Evolutionary conservation across 2,797 vertebrate species (phyloP), one percentile per base, ranked within the genome.

Genomic region (Melanogrammus aeglefinus): DNA sequence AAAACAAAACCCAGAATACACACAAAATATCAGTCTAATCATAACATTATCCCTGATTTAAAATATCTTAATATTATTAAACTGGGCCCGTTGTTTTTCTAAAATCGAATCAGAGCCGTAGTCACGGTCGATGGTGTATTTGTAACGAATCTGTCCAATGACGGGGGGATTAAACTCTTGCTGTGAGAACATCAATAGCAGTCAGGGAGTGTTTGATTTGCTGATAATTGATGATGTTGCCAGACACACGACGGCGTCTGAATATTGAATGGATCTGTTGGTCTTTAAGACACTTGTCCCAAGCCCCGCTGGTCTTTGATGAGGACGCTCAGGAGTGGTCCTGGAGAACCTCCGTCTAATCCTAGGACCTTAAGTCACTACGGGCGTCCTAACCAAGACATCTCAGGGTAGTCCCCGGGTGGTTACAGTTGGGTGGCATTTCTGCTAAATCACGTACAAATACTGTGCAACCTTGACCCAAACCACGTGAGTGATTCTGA

Each of bases 151-250:
- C 73, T 12, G 12, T 27, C 38, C 33, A 74, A 44, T 74, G 73
- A 74, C 24, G 21, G 29, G 73, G n/a, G 38, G 73, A 39, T 74
- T 24, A 13, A 41, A 27, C 38, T 21, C 38, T 38, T 44, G 6
- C n/a, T 41, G 38, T 74, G 73, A 41, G 41, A 38, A 74, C 73
- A 27, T 74, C 73, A 74, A 41, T 74, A 29, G n/a, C 36, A 39
- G 38, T 24, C 38, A 8, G 72, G 31, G 36, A 6, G 38, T 18
- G 57, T 24, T 74, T 74, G 33, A 74, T 71, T 71, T 14, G 69
- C 69, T 16, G 29, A 71, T 71, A 71, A 71, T 71, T 71, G 13
- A 71, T 71, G 69, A 3, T 57, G 51, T 21, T 63, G 29, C 69
- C 27, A 21, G 69, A 71, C 27, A 29, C 69, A 13, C 29, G 0